Percentiles rank a stretch among this genome's conserved stretches.
These are phyloP conservation scores for Cochlearius cochlearius DNA, from an alignment of 2,113 vertebrate species.

Conservation along the genomic window DNA sequence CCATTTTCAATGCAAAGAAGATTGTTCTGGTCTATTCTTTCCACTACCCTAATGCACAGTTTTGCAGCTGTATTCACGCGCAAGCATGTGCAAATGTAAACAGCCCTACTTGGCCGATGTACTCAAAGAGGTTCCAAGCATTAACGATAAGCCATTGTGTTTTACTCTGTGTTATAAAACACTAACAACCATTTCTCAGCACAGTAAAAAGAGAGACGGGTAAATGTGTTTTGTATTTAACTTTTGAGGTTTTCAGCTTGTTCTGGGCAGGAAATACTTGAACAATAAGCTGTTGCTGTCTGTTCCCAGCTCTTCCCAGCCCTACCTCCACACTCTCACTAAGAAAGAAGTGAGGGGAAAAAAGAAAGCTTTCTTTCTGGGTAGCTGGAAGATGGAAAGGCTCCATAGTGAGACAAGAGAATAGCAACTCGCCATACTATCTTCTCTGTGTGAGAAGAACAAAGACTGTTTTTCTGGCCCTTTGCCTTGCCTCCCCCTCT, in stretches of 20 bases:
- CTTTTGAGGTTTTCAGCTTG: neutral
- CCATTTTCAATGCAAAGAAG: neutral
- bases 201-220: neutral
- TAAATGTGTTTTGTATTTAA: slow-evolving; percentile 24
- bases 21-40: neutral
- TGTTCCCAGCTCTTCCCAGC: neutral
- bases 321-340: neutral
- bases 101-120: neutral
- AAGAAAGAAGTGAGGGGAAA: neutral
- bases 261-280: neutral
- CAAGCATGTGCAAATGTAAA: neutral
- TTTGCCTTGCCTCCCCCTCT: neutral
- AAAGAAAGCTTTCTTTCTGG: neutral
- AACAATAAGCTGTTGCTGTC: neutral
- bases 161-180: neutral
- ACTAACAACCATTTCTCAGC: neutral
- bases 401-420: slow-evolving; percentile 7
- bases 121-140: neutral
- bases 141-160: neutral
- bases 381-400: neutral
- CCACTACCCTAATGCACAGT: neutral
- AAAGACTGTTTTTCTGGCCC: slow-evolving; percentile 25
- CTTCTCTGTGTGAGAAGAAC: slow-evolving; percentile 2
- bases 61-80: neutral
- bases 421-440: neutral